phyloP scores from a whole-genome alignment of 2,113 vertebrate genomes.

The Pelobates fuscus region DNA sequence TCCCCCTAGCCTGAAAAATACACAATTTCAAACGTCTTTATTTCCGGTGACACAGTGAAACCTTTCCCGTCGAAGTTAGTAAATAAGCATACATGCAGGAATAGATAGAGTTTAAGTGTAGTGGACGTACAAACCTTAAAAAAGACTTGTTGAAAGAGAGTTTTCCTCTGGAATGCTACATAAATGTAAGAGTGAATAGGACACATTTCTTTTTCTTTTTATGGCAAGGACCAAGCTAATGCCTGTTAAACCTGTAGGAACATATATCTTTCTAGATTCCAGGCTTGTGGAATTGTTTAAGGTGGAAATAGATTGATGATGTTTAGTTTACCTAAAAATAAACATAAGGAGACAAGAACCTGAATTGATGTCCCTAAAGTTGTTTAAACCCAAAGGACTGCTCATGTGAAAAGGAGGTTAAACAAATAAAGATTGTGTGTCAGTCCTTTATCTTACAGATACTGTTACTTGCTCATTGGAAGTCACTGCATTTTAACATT shows the following conservation, averaged over 20 bases:
- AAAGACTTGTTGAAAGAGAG: not conserved
- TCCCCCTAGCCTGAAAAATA: too few relatives aligned
- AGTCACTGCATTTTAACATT: not conserved
- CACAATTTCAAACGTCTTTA: too few relatives aligned
- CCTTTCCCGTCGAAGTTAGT: too few relatives aligned
- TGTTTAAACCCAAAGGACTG: slow-evolving; percentile 47
- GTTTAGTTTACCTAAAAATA: slow-evolving; percentile 55
- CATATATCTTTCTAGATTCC: slow-evolving; percentile 25
- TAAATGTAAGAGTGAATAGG: not conserved
- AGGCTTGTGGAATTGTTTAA: slow-evolving; percentile 53
- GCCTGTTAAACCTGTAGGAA: slow-evolving; percentile 11
- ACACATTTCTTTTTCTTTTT: slow-evolving; percentile 2
- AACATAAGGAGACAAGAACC: slow-evolving; percentile 37
- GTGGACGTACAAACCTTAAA: not conserved
- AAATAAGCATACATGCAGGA: not conserved
- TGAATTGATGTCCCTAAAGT: slow-evolving; percentile 53
- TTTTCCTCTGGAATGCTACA: not conserved
- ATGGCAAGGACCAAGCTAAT: not conserved
- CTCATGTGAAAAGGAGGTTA: slow-evolving; percentile 59
- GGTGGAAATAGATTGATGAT: slow-evolving; percentile 41
- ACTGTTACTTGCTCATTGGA: slow-evolving; percentile 68
- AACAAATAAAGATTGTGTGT: slow-evolving; percentile 70
- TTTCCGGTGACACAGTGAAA: too few relatives aligned
- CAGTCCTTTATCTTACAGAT: slow-evolving; percentile 71
- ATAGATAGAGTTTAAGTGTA: not conserved